Conservation (phyloP, 2,113 vertebrate species). For the Gulo gulo region DNA sequence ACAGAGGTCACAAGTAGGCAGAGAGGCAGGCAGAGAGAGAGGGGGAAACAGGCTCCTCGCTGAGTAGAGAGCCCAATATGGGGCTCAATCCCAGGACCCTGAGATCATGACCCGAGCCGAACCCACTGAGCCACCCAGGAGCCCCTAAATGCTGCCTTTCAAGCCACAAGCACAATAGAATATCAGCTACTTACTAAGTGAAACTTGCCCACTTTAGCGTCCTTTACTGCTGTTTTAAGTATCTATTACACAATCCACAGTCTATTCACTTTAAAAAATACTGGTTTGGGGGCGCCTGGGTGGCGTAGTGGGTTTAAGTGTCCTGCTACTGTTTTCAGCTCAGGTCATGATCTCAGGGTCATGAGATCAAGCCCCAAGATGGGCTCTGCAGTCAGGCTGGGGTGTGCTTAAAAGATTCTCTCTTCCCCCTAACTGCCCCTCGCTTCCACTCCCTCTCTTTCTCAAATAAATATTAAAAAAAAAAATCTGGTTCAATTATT, state of each 20-base stretch:
- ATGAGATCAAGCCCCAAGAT: background rate
- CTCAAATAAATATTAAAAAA: background rate
- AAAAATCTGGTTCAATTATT: background rate
- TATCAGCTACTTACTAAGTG: background rate
- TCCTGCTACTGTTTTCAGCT: background rate
- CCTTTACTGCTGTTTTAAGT: constrained; percentile 1
- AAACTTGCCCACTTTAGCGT: background rate
- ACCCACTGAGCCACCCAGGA: no score
- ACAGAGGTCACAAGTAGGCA: no score
- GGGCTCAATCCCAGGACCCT: no score
- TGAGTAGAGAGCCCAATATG: no score
- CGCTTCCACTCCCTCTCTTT: background rate
- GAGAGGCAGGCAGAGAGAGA: no score
- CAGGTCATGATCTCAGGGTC: background rate
- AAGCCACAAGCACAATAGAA: background rate
- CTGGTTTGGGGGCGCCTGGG: background rate
- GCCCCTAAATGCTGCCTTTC: background rate
- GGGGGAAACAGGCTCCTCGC: no score
- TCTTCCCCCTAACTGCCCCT: background rate
- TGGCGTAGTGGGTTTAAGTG: background rate
- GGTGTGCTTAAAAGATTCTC: background rate
- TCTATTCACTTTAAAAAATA: constrained; percentile 3
- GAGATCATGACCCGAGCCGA: no score
- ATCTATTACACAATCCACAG: background rate
- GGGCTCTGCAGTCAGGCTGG: background rate